phyloP scores from a whole-genome alignment of 2,113 vertebrate species.

The Sylvilagus bachmani region DNA sequence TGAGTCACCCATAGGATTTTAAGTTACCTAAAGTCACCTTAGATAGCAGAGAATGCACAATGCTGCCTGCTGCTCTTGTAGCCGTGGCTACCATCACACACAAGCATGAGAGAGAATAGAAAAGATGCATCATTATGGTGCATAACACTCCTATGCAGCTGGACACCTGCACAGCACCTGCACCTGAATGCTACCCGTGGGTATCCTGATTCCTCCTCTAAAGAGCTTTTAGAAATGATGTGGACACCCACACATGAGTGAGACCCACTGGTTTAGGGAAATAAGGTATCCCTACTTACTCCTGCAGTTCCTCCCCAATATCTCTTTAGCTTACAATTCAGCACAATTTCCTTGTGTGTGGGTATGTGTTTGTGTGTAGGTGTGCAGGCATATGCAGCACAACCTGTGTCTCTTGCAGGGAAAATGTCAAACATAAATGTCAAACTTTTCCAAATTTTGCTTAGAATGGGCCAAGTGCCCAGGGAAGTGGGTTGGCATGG shows the following conservation, averaged over 20 bases:
- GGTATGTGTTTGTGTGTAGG: not conserved
- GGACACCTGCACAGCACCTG: not conserved
- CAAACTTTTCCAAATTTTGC: not conserved
- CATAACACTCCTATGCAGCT: not conserved
- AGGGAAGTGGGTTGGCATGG: not conserved
- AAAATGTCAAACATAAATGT: not conserved
- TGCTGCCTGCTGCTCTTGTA: too few species aligned
- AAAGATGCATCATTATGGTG: rapidly evolving
- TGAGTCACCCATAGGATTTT: not conserved
- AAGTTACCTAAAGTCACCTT: not conserved
- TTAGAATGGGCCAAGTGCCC: not conserved
- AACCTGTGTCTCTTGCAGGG: not conserved
- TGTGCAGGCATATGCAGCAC: not conserved
- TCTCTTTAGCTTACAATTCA: not conserved
- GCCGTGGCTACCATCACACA: not conserved
- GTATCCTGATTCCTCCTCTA: not conserved
- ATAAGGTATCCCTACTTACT: not conserved
- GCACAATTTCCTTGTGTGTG: not conserved
- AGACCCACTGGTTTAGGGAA: not conserved
- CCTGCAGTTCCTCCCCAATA: not conserved
- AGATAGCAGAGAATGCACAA: not conserved
- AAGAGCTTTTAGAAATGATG: not conserved
- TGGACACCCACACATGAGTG: not conserved
- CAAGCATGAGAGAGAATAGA: not conserved
- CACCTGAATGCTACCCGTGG: not conserved